A percentile compares a stretch with the other conserved stretches of the same genome.
phyloP scores from a whole-genome alignment of 2,888 invertebrate genomes.

The Hyposoter dolosus region DNA sequence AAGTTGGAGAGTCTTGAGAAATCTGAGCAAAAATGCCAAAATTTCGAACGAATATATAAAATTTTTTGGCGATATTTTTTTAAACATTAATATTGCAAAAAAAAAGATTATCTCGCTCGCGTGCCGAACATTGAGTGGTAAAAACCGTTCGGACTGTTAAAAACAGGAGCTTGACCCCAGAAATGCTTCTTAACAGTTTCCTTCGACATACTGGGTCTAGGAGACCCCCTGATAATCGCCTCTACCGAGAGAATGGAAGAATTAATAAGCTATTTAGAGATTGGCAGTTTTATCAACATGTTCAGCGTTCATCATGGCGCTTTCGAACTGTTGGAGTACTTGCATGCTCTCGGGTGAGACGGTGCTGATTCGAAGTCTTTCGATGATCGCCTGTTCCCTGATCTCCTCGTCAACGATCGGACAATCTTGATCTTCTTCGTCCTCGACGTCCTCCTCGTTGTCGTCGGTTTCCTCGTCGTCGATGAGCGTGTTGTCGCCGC shows the following conservation, averaged over 20 bases:
- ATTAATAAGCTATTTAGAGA: conserved; percentile 71
- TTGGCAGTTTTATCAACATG: conserved; percentile 75
- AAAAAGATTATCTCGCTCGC: background rate
- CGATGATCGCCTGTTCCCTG: conserved; percentile 67
- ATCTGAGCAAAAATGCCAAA: background rate
- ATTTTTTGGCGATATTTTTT: background rate
- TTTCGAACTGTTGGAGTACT: conserved; percentile 78
- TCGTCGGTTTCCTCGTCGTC: conserved; percentile 60
- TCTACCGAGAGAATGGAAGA: background rate
- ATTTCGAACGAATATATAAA: background rate
- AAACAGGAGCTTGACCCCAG: background rate
- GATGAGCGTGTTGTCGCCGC: conserved; percentile 50
- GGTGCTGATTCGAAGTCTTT: conserved; percentile 72
- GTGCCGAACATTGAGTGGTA: background rate
- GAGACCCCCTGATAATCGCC: background rate
- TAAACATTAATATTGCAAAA: background rate
- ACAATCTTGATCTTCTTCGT: conserved; percentile 66
- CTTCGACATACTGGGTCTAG: background rate
- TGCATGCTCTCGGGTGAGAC: conserved; percentile 77
- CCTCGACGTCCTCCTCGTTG: conserved; percentile 55
- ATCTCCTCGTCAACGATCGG: conserved; percentile 72
- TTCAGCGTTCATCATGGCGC: conserved; percentile 76
- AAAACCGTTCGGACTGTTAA: background rate
- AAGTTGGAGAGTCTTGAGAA: background rate
- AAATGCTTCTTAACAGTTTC: background rate